Evolutionary conservation across 2,113 vertebrate species (phyloP), one percentile per base, ranked within the genome.

Genomic region (Zosterops borbonicus): DNA sequence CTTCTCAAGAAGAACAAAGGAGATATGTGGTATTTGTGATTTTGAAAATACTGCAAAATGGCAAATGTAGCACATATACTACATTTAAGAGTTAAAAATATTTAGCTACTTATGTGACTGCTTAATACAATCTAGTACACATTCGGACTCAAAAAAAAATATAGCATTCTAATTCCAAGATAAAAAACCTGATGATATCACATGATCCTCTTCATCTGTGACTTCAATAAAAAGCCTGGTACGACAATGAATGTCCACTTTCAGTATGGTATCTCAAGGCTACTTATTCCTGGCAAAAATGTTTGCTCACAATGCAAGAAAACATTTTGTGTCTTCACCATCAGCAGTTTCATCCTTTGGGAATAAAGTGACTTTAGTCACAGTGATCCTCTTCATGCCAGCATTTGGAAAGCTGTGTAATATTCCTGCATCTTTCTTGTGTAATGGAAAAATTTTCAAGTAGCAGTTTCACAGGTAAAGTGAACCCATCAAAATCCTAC

Each of bases 41-140:
- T 86, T 44, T 68, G n/a, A 88, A 90, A 93, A 81, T 39, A 46
- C 31, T 44, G 52, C 9, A 59, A 86, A 92, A 74, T 39, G 24
- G 23, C 23, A 84, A 73, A 56, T 37, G 37, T 31, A 67, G 42
- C 21, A 78, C 8, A 46, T 22, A 59, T 1, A 20, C 9, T 6
- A 44, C 1, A 35, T 42, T 60, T 15, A 85, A 35, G 21, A 73
- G 14, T 33, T 47, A 69, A 83, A 93, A 81, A 56, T 47, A 87
- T 15, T 46, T 50, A 76, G 11, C 20, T 53, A 50, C 18, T 70
- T 65, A 75, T 47, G 20, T 59, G 31, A 67, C 14, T 53, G 15
- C 17, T 75, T 62, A 39, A 42, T 23, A 62, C 21, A 76, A 50
- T 22, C n/a, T 29, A 59, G 11, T 27, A 58, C 16, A 71, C 9